Evolutionary conservation across 2,888 invertebrate species (phyloP).

Genomic region (Dermolepida albohirtum): DNA sequence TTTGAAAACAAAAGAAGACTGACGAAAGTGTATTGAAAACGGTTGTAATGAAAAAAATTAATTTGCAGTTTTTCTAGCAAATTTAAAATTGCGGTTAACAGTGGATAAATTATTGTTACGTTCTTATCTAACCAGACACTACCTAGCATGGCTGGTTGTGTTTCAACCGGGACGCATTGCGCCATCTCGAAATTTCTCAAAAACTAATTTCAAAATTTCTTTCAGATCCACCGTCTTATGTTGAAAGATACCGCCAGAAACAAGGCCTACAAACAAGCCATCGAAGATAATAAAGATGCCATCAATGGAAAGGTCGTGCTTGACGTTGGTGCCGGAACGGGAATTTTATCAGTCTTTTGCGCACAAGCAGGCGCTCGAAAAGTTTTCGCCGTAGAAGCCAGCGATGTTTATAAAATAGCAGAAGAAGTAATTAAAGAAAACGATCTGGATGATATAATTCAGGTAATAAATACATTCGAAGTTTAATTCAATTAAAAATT

Average conservation of each 20-base stretch:
- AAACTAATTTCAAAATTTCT: slow-evolving; percentile 33
- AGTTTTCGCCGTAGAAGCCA: slow-evolving; percentile 89
- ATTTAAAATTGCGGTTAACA: no score
- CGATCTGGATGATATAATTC: slow-evolving; percentile 72
- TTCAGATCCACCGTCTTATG: slow-evolving; percentile 85
- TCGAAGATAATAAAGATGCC: slow-evolving; percentile 73
- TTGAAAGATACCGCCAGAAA: slow-evolving; percentile 81
- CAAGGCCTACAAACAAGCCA: slow-evolving; percentile 83
- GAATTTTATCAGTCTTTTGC: slow-evolving; percentile 90
- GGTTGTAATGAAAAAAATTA: no score
- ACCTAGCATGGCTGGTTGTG: no score
- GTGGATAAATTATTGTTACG: no score
- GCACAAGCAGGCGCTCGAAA: slow-evolving; percentile 90
- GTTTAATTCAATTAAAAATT: background rate
- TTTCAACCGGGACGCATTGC: no score
- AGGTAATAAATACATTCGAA: slow-evolving; percentile 64
- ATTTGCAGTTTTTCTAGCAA: no score
- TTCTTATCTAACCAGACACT: no score
- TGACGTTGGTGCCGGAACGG: slow-evolving; percentile 89
- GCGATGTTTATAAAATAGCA: slow-evolving; percentile 75
- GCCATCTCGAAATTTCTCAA: background rate
- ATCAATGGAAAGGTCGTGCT: slow-evolving; percentile 85
- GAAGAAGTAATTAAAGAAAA: slow-evolving; percentile 79
- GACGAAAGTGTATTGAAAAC: no score
- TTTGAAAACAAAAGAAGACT: no score